Evolutionary conservation across 2,113 vertebrate genomes (phyloP).

Genomic region (Neotragus pygmaeus): DNA sequence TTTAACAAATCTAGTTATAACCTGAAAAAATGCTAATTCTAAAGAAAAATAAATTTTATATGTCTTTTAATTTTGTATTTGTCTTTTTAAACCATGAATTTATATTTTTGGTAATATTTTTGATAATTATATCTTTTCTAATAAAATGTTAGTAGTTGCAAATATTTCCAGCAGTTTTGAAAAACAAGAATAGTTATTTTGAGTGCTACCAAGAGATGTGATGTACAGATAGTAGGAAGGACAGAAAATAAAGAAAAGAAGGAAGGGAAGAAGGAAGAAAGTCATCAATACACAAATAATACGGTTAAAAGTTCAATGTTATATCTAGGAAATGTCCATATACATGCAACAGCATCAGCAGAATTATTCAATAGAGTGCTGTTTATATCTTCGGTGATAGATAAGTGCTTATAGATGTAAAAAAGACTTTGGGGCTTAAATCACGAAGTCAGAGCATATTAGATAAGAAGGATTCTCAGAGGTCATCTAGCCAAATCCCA

Average conservation of each 20-base stretch:
- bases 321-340: background rate
- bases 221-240: background rate
- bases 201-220: background rate
- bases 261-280: background rate
- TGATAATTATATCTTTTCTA: background rate
- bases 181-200: slow-evolving; percentile 10
- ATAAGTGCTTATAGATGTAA: background rate
- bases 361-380: background rate
- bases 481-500: background rate
- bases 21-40: background rate
- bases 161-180: background rate
- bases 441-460: background rate
- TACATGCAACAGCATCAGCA: background rate
- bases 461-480: background rate
- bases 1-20: background rate
- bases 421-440: background rate
- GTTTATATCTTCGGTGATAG: background rate
- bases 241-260: background rate
- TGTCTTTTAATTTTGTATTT: background rate
- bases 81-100: background rate
- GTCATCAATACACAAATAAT: background rate
- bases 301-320: background rate
- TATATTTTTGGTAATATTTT: background rate
- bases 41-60: background rate
- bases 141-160: background rate